These are phyloP conservation scores for Myotis davidii DNA, from an alignment of 2,113 vertebrate genomes.

Conservation along the genomic window DNA sequence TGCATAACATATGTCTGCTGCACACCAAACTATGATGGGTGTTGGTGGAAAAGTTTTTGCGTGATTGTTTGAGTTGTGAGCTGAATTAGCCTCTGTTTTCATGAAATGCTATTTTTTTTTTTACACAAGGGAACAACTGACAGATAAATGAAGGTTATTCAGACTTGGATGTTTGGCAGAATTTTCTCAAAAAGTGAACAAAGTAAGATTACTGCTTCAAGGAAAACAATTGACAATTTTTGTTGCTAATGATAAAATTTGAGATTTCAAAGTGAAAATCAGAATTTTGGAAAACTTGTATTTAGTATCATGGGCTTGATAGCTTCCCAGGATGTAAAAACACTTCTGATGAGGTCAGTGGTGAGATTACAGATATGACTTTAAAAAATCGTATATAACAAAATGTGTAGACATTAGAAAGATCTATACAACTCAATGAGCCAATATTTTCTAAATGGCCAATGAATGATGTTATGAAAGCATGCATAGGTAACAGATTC, in stretches of 20 bases:
- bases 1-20: neutral
- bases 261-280: neutral
- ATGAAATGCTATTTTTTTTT: neutral
- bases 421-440: neutral
- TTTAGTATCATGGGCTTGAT: neutral
- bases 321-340: neutral
- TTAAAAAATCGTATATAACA: neutral
- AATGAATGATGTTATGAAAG: neutral
- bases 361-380: neutral
- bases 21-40: neutral
- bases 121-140: neutral
- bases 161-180: neutral
- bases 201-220: neutral
- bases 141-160: neutral
- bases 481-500: neutral
- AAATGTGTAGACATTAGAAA: neutral
- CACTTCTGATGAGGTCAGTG: neutral
- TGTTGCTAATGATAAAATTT: neutral
- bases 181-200: neutral
- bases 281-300: neutral
- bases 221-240: neutral
- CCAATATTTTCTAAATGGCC: neutral
- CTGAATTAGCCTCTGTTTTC: neutral
- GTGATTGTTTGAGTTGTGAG: fast-evolving
- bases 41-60: neutral